Evolutionary conservation across 2,797 vertebrate species (phyloP).

Genomic region (Meriones psammophilus): DNA sequence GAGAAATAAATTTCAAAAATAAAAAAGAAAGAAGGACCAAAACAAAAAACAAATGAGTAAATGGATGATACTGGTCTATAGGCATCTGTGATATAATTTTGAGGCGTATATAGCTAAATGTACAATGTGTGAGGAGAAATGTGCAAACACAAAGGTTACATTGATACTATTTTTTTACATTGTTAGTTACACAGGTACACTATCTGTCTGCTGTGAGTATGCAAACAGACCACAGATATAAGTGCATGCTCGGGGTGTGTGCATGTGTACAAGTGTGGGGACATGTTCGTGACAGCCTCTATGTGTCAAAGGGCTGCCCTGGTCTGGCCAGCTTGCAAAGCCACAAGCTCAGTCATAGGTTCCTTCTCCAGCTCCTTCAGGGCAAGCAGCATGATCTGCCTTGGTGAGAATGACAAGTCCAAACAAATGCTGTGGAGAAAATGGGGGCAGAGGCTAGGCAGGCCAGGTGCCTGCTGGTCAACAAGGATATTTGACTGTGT

Average conservation of each 20-base stretch:
- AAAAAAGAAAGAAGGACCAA: not conserved
- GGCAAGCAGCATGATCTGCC: not conserved
- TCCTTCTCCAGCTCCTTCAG: constrained; percentile 48
- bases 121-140: not conserved
- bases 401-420: constrained; percentile 2
- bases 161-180: not conserved
- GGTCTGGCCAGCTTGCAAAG: constrained; percentile 30
- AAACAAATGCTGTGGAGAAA: not conserved
- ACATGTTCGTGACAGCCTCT: constrained; percentile 41
- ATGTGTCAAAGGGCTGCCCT: constrained; percentile 65
- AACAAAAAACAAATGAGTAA: not conserved
- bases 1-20: not conserved
- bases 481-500: not conserved
- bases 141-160: not conserved
- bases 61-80: not conserved
- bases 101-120: not conserved
- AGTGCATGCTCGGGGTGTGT: not conserved
- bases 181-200: not conserved
- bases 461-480: not conserved
- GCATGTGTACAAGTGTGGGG: not conserved
- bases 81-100: not conserved
- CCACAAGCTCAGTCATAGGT: constrained; percentile 36
- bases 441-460: not conserved
- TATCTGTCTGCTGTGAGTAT: not conserved
- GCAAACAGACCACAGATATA: not conserved